Base-by-base conservation (phyloP, 2,888 invertebrate species). In the Choreutis nemorana region DNA sequence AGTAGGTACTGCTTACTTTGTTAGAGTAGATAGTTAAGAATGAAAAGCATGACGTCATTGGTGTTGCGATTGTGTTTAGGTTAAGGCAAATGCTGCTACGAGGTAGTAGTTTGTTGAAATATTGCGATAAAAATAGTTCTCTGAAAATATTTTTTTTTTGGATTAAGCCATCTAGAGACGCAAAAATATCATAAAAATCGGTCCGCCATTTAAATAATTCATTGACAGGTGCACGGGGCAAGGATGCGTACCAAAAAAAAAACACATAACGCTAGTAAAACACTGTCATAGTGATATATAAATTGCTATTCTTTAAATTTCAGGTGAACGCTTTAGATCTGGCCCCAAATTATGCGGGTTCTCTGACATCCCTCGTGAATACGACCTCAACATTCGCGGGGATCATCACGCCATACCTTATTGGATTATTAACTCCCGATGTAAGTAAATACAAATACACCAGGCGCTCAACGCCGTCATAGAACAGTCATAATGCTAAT, bases 291-390 rank as follows among this genome's bases (percentile, higher is more conserved):
- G n/a, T n/a, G n/a, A n/a, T n/a, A n/a, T n/a, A 22, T 11, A 9
- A 4, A n/a, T 14, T 12, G 9, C n/a, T 10, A 23, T 23, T 9
- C 9, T 23, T 23, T 8, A 23, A 9, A 10, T 43, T 48, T 18
- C 44, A 75, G 77, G 86, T 86, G 7, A 86, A 86, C 48, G 82
- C 84, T 1, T 58, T 86, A 37, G 87, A 87, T 45, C 55, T 87
- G 34, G 72, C 85, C 2, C 84, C 85, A 1, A 86, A 86, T 56
- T 86, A 81, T 48, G 84, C 86, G 0, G 86, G 85, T 1, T 80
- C 83, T 0, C 53, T 86, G n/a, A 86, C 86, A 51, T 86, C 85
- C 0, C 66, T 87, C 2, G 83, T 84, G 3, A 87, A 86, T 45
- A 86, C 85, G 1, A 79, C 83, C 8, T 86, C 85, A 0, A 84